phyloP scores from a whole-genome alignment of 2,113 vertebrate species.

The Carlito syrichta region DNA sequence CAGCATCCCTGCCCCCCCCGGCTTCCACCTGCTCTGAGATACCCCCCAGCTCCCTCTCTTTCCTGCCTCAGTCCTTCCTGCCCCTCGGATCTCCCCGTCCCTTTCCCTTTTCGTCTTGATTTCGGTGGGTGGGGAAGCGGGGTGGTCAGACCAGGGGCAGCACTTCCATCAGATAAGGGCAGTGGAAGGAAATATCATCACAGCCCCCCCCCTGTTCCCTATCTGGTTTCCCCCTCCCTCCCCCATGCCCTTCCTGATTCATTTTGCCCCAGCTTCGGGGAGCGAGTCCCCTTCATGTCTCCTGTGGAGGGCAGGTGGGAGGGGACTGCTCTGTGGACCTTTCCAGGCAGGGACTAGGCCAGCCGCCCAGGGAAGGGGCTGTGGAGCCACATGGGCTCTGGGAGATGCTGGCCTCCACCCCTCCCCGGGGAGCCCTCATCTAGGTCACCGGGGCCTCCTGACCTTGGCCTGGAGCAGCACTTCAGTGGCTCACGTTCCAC shows the following conservation, averaged over 20 bases:
- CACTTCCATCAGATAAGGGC: slow-evolving; percentile 30
- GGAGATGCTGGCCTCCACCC: slow-evolving; percentile 18
- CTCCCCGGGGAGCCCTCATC: slow-evolving; percentile 64
- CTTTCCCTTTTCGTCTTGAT: slow-evolving; percentile 2
- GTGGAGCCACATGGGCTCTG: not conserved
- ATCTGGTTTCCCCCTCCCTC: slow-evolving; percentile 43
- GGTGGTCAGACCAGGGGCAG: slow-evolving; percentile 37
- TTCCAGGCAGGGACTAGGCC: not conserved
- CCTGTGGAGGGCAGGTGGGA: slow-evolving; percentile 57
- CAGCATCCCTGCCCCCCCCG: slow-evolving; percentile 10
- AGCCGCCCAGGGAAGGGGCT: not conserved
- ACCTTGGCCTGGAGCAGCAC: slow-evolving; percentile 69
- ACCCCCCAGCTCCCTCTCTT: not conserved
- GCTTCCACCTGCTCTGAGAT: slow-evolving; percentile 58
- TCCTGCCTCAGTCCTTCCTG: not conserved
- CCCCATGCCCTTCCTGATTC: slow-evolving; percentile 57
- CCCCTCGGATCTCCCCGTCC: not conserved
- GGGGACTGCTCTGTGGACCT: not conserved
- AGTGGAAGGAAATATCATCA: slow-evolving; percentile 47
- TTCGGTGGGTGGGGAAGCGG: not conserved
- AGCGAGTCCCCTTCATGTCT: slow-evolving; percentile 57
- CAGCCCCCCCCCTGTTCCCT: not conserved
- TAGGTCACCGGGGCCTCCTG: slow-evolving; percentile 75
- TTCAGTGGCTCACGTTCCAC: slow-evolving; percentile 65
- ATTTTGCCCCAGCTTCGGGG: slow-evolving; percentile 57